Evolutionary conservation across 2,113 vertebrate species (phyloP).

Genomic region (Calypte anna): DNA sequence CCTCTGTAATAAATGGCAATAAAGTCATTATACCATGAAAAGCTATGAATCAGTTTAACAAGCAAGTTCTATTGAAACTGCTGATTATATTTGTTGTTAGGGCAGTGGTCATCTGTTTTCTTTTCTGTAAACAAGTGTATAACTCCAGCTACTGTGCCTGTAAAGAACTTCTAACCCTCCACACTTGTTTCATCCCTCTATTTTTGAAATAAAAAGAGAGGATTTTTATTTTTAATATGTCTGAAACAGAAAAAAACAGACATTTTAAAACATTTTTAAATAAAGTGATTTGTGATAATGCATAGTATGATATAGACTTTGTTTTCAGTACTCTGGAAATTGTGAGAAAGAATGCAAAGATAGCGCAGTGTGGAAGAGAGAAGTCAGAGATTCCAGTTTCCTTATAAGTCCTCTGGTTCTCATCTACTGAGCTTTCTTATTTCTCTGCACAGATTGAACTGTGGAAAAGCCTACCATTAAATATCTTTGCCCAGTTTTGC

Average conservation of each 20-base stretch:
- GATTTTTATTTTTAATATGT: background rate
- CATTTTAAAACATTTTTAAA: background rate
- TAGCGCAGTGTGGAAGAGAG: background rate
- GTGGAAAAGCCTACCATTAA: background rate
- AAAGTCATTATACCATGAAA: slow-evolving; percentile 45
- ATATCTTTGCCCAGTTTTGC: background rate
- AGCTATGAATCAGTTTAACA: slow-evolving; percentile 40
- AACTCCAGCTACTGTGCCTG: background rate
- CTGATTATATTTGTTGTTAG: slow-evolving; percentile 38
- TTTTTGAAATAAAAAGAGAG: background rate
- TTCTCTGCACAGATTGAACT: background rate
- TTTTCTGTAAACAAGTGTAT: slow-evolving; percentile 35
- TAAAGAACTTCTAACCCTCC: background rate
- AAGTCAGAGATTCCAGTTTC: background rate
- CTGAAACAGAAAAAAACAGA: background rate
- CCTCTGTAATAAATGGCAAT: slow-evolving; percentile 25
- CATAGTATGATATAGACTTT: background rate
- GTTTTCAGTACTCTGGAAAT: background rate
- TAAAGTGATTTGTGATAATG: background rate
- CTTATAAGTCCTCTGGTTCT: background rate
- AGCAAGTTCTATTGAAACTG: slow-evolving; percentile 44
- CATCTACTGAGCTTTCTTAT: background rate
- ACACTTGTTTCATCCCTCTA: background rate
- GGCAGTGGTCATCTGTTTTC: background rate
- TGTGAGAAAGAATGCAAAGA: background rate